Conservation (phyloP, 2,113 vertebrate species). For the Corynorhinus townsendii region DNA sequence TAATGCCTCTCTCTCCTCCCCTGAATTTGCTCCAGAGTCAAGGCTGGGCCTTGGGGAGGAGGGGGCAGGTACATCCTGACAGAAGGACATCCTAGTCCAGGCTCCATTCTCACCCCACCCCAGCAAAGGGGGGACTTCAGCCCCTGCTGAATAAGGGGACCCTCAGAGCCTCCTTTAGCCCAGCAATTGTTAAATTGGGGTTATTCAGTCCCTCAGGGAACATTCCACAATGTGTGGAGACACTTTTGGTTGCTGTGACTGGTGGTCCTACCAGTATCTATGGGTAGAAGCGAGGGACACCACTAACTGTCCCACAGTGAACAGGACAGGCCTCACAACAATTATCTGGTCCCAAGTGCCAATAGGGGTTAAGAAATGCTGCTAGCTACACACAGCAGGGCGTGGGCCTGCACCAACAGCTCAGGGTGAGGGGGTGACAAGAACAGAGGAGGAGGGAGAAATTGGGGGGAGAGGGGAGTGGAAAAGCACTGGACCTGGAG, state of each 20-base stretch:
- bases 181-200: background rate
- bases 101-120: too few relatives aligned
- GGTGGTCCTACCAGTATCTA: background rate
- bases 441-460: background rate
- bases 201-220: background rate
- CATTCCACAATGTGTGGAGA: background rate
- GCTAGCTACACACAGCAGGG: background rate
- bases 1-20: background rate
- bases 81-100: background rate
- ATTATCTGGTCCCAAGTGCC: background rate
- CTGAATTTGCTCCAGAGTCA: background rate
- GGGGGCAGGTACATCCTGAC: background rate
- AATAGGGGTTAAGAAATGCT: background rate
- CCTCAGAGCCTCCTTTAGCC: background rate
- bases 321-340: background rate
- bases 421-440: background rate
- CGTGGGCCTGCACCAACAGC: fast-evolving
- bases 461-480: background rate
- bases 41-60: background rate
- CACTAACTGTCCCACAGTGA: background rate
- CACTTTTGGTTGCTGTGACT: too few relatives aligned
- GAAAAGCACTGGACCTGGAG: background rate
- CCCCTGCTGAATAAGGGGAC: background rate
- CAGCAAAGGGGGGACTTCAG: background rate
- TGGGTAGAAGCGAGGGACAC: background rate